These are phyloP conservation scores for Eupsilia transversa DNA, from an alignment of 2,888 invertebrate genomes.

Conservation along the genomic window DNA sequence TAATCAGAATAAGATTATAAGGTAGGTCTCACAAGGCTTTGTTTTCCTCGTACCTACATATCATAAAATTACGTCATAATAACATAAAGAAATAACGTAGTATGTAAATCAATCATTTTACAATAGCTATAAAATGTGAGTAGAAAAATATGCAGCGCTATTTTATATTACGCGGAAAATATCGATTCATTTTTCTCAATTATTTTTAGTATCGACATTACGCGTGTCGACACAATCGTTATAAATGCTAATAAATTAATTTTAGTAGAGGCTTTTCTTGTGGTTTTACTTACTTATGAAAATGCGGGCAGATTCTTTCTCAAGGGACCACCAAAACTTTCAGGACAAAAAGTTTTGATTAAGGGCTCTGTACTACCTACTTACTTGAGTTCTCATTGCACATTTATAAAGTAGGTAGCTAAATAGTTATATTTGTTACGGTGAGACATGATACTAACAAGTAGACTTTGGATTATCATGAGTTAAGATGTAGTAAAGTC, in stretches of 20 bases:
- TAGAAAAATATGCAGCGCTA: conserved; percentile 39
- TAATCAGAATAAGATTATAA: conserved; percentile 23
- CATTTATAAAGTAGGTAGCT: background rate
- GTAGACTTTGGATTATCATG: conserved; percentile 2
- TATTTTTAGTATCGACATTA: conserved; percentile 32
- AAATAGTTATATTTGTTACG: background rate
- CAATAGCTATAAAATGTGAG: conserved; percentile 48
- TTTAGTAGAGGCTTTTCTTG: conserved; percentile 7
- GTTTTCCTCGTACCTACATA: conserved; percentile 20
- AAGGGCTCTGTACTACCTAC: background rate
- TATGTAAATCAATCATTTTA: conserved; percentile 55
- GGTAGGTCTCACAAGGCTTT: conserved; percentile 14
- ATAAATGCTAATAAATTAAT: conserved; percentile 30
- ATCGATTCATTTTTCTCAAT: conserved; percentile 37
- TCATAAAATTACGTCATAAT: conserved; percentile 53
- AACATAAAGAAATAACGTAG: conserved; percentile 45
- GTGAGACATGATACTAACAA: conserved; percentile 5
- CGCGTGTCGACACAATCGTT: conserved; percentile 27
- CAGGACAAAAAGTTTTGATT: conserved; percentile 12
- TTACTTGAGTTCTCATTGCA: background rate
- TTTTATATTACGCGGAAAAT: conserved; percentile 47
- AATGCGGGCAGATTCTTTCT: background rate
- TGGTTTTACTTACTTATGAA: conserved; percentile 1
- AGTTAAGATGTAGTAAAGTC: background rate
- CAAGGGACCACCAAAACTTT: conserved; percentile 9